phyloP scores from a whole-genome alignment of 2,113 vertebrate species.

The Marmota flaviventris region DNA sequence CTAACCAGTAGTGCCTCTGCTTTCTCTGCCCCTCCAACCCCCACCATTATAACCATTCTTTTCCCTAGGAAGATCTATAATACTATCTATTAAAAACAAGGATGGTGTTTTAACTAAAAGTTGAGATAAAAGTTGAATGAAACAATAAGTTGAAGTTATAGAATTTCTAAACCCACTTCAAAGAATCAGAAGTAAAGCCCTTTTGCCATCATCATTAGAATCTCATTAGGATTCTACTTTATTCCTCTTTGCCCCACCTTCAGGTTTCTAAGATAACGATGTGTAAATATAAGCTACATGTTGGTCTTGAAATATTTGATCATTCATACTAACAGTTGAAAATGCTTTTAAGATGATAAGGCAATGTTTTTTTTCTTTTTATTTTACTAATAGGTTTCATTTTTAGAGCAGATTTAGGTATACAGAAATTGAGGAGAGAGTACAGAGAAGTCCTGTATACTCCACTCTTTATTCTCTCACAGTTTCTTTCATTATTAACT shows the following conservation, averaged over 20 bases:
- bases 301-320: neutral
- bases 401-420: neutral
- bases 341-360: neutral
- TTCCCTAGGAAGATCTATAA: neutral
- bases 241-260: neutral
- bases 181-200: neutral
- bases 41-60: neutral
- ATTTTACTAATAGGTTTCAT: neutral
- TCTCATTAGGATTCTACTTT: neutral
- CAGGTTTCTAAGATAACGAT: slow-evolving; percentile 25
- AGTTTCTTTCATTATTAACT: neutral
- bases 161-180: neutral
- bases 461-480: neutral
- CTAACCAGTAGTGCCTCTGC: neutral
- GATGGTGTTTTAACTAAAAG: neutral
- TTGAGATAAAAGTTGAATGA: neutral
- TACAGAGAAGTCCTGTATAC: neutral
- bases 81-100: neutral
- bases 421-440: neutral
- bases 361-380: neutral
- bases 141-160: slow-evolving; percentile 30
- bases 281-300: neutral
- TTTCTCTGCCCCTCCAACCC: neutral
- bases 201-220: neutral
- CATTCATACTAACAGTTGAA: neutral